These are phyloP conservation scores for Hirtodrosophila trivittata DNA, from an alignment of 2,888 invertebrate species.

Conservation along the genomic window DNA sequence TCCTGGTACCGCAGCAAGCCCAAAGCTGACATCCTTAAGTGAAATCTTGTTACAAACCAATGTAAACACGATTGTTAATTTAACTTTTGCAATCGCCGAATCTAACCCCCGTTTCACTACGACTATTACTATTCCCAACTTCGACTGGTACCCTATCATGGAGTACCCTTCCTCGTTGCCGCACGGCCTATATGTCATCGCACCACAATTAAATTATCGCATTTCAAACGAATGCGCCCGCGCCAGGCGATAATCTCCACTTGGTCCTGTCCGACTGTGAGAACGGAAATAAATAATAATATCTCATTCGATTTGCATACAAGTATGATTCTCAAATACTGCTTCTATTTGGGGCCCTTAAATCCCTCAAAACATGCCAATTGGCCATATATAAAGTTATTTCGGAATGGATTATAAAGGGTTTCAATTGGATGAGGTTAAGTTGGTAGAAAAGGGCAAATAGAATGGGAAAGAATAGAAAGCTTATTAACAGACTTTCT, in stretches of 20 bases:
- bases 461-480: too few relatives aligned
- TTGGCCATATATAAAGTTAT: slow-evolving; percentile 32
- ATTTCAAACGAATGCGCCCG: slow-evolving; percentile 75
- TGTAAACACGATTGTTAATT: slow-evolving; percentile 83
- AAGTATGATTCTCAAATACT: not conserved
- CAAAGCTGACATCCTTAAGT: slow-evolving; percentile 82
- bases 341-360: not conserved
- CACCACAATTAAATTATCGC: slow-evolving; percentile 83
- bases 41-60: slow-evolving; percentile 84
- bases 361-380: slow-evolving; percentile 29
- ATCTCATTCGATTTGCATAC: slow-evolving; percentile 65
- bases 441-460: not conserved
- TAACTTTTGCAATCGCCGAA: slow-evolving; percentile 70
- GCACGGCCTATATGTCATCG: slow-evolving; percentile 58
- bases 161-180: too few relatives aligned
- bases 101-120: slow-evolving; percentile 10
- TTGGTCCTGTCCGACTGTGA: slow-evolving; percentile 59
- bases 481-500: too few relatives aligned
- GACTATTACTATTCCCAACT: slow-evolving; percentile 16
- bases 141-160: not conserved
- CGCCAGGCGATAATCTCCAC: slow-evolving; percentile 51
- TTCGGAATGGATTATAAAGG: slow-evolving; percentile 3
- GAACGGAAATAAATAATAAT: slow-evolving; percentile 52
- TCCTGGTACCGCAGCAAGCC: slow-evolving; percentile 27
- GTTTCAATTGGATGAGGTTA: not conserved